phyloP scores from a whole-genome alignment of 2,113 vertebrate species.

The Henicopernis longicauda region DNA sequence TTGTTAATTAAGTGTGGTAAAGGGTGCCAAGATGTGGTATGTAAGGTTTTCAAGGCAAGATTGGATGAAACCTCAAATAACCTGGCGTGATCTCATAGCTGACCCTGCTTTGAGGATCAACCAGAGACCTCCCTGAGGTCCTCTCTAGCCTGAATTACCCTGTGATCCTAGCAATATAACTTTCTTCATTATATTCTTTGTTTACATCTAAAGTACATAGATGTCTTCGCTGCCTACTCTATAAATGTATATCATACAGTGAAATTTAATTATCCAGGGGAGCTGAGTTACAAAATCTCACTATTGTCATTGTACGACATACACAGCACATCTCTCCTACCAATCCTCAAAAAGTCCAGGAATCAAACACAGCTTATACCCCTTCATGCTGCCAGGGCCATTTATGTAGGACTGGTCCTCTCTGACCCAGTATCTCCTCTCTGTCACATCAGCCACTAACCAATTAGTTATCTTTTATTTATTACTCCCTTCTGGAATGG shows the following conservation, averaged over 20 bases:
- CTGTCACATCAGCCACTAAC: not conserved
- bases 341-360: not conserved
- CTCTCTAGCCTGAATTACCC: not conserved
- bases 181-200: not conserved
- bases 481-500: not conserved
- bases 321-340: not conserved
- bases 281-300: not conserved
- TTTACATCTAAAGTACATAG: not conserved
- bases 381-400: not conserved
- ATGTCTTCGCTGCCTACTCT: not conserved
- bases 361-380: not conserved
- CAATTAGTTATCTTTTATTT: constrained; percentile 21
- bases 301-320: not conserved
- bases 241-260: not conserved
- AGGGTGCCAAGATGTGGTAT: not conserved
- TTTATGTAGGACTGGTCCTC: not conserved
- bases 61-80: not conserved
- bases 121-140: not conserved
- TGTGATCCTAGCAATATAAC: not conserved
- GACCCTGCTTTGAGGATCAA: not conserved
- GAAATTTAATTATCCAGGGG: not conserved
- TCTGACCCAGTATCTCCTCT: not conserved
- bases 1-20: not conserved
- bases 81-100: not conserved
- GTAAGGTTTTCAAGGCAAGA: not conserved